These are phyloP conservation scores for Callyntrura guangdongensis DNA, from an alignment of 2,888 invertebrate genomes.

Conservation along the genomic window DNA sequence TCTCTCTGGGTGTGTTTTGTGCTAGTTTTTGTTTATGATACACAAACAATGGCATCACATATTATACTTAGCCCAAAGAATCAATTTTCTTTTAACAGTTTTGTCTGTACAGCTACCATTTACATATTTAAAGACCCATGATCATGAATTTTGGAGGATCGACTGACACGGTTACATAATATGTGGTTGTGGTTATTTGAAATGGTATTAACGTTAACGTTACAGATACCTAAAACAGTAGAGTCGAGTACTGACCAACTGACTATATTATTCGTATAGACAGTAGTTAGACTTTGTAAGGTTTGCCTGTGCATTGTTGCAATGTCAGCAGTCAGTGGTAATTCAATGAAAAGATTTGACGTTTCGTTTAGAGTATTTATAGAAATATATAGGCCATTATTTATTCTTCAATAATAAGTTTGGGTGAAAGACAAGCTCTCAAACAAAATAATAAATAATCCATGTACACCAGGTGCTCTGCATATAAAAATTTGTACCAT, in stretches of 20 bases:
- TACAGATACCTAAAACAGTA: too few relatives aligned
- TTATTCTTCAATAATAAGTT: too few relatives aligned
- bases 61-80: constrained; percentile 14
- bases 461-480: too few relatives aligned
- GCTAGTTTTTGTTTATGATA: constrained; percentile 11
- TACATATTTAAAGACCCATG: not conserved
- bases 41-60: not conserved
- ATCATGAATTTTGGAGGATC: not conserved
- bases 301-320: not conserved
- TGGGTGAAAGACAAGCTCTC: too few relatives aligned
- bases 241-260: too few relatives aligned
- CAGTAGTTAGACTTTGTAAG: too few relatives aligned
- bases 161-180: not conserved
- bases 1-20: not conserved
- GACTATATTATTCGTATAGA: too few relatives aligned
- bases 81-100: constrained; percentile 12
- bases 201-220: too few relatives aligned
- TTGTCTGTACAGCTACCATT: not conserved
- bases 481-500: too few relatives aligned
- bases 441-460: too few relatives aligned
- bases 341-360: not conserved
- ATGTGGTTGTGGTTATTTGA: not conserved
- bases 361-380: too few relatives aligned
- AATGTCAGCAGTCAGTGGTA: not conserved
- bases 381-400: too few relatives aligned